Evolutionary conservation across 2,888 invertebrate species (phyloP), one percentile per base, ranked within the genome.

Genomic region (Tethea ocularis): DNA sequence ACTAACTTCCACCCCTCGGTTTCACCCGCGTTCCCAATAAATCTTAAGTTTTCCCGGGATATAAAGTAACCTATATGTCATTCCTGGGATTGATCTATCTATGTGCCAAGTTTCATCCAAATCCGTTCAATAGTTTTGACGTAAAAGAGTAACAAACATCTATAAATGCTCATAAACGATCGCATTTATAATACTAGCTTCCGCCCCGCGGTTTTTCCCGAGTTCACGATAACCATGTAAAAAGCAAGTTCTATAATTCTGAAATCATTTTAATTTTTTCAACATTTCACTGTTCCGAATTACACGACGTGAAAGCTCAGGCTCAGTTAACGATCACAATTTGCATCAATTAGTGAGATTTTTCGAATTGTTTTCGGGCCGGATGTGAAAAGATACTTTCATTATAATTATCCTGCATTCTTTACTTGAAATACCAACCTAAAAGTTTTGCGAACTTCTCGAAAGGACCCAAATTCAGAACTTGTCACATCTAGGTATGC

Each of bases 231-330:
- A 41, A 17, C 17, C 41, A 6, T 41, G n/a, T 41, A 17, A 41
- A 36, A 41, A 17, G 46, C 2, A 46, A 46, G 20, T n/a, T 41
- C n/a, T 20, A 17, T 20, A 24, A 8, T 46, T 46, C 6, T 46
- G 8, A 10, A 20, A 46, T 46, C 10, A 20, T 46, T 46, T 46
- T 46, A 20, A 10, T 5, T 20, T 46, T 20, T 46, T 58, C 59
- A 20, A n/a, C 38, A n/a, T 38, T n/a, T 6, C n/a, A 38, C 15
- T 38, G 38, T 15, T 38, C 7, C n/a, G n/a, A 67, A 61, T 64
- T 67, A 51, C 33, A 57, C 38, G 51, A 51, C 54, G 71, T 63
- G 73, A 74, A 74, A 72, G 68, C 61, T 52, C 60, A 23, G 38
- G 1, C 6, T 7, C 57, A 0, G 33, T n/a, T 63, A 68, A 63